phyloP scores from a whole-genome alignment of 1,140 invertebrate genomes.

The Scaptomyza pallida region DNA sequence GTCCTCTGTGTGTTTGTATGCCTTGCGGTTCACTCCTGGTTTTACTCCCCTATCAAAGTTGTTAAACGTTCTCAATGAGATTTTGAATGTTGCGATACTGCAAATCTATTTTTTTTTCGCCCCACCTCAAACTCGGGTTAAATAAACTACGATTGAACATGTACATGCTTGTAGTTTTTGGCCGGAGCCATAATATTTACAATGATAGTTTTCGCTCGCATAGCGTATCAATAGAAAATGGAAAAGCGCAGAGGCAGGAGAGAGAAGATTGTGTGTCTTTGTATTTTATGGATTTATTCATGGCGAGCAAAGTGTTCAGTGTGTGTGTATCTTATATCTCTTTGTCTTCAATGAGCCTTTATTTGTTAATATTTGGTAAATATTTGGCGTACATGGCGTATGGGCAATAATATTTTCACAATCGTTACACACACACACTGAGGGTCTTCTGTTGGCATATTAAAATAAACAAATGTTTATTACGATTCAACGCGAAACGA shows the following conservation, averaged over 20 bases:
- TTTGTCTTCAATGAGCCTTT: slow-evolving; percentile 64
- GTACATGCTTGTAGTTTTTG: slow-evolving; percentile 4
- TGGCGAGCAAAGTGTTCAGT: slow-evolving; percentile 11
- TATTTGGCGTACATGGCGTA: slow-evolving; percentile 77
- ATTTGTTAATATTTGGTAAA: slow-evolving; percentile 82
- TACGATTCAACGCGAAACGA: slow-evolving; percentile 24
- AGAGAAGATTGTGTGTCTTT: slow-evolving; percentile 51
- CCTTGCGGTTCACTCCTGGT: slow-evolving; percentile 34
- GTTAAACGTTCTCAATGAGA: slow-evolving; percentile 79
- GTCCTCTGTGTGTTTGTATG: slow-evolving; percentile 25
- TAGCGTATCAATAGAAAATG: slow-evolving; percentile 67
- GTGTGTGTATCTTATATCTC: slow-evolving; percentile 41
- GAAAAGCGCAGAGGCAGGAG: not conserved
- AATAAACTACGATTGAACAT: slow-evolving; percentile 9
- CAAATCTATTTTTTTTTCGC: slow-evolving; percentile 54
- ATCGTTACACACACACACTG: slow-evolving; percentile 41
- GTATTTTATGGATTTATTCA: slow-evolving; percentile 78
- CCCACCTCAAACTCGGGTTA: not conserved
- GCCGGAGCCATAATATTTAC: slow-evolving; percentile 57
- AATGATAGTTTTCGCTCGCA: slow-evolving; percentile 76
- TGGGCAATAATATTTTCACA: slow-evolving; percentile 76
- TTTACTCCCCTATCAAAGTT: slow-evolving; percentile 52
- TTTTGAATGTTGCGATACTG: slow-evolving; percentile 78
- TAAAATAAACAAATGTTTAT: slow-evolving; percentile 81
- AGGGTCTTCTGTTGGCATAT: slow-evolving; percentile 33